phyloP scores from a whole-genome alignment of 2,113 vertebrate genomes.

The Triplophysa tibetana region DNA sequence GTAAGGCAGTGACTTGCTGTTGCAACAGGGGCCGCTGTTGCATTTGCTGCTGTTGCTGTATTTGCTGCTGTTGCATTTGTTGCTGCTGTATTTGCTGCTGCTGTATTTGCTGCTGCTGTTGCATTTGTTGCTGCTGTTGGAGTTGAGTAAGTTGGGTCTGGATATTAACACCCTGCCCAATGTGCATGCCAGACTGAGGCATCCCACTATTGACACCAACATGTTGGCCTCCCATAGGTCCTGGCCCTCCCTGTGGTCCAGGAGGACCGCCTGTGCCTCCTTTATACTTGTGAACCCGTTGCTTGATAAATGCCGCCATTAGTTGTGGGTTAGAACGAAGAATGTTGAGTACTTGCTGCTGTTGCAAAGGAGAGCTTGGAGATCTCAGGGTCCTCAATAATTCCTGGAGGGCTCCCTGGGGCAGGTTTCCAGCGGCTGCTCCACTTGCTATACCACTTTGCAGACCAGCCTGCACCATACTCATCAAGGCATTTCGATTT shows the following conservation, averaged over 20 bases:
- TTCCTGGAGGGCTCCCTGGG: slow-evolving; percentile 70
- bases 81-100: slow-evolving; percentile 78
- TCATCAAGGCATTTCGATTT: slow-evolving; percentile 53
- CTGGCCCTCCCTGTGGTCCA: slow-evolving; percentile 70
- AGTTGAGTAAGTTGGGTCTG: slow-evolving; percentile 79
- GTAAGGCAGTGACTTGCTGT: slow-evolving; percentile 59
- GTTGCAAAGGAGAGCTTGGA: slow-evolving; percentile 71
- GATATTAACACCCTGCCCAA: slow-evolving; percentile 73
- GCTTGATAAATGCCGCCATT: slow-evolving; percentile 87
- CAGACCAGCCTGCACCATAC: slow-evolving; percentile 65
- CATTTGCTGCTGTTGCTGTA: slow-evolving; percentile 67
- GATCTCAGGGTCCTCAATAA: slow-evolving; percentile 59
- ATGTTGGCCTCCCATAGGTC: slow-evolving; percentile 68
- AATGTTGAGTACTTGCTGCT: slow-evolving; percentile 85
- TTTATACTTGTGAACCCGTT: slow-evolving; percentile 81
- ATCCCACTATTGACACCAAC: slow-evolving; percentile 79
- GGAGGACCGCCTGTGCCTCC: slow-evolving; percentile 62
- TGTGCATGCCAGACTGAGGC: slow-evolving; percentile 82
- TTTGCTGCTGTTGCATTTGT: slow-evolving; percentile 68
- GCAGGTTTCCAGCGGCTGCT: slow-evolving; percentile 65
- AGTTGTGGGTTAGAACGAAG: slow-evolving; percentile 87
- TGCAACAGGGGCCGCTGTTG: slow-evolving; percentile 81
- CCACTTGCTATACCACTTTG: slow-evolving; percentile 73
- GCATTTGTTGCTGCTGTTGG: slow-evolving; percentile 73
- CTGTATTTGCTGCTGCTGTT: slow-evolving; percentile 75